These are phyloP conservation scores for Hystrix brachyura DNA, from an alignment of 2,113 vertebrate species.

Conservation along the genomic window DNA sequence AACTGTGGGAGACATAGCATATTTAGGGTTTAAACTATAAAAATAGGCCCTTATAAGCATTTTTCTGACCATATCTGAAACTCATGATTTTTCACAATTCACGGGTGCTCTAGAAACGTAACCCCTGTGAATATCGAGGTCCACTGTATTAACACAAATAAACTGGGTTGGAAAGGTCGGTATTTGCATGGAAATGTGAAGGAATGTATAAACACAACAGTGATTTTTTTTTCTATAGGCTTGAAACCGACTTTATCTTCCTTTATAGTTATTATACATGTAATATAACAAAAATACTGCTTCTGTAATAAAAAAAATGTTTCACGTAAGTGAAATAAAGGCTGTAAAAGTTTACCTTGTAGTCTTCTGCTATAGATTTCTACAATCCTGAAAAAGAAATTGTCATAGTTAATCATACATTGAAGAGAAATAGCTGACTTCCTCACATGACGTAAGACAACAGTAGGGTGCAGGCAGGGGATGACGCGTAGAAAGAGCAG, in stretches of 20 bases:
- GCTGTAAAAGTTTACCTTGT: slow-evolving; percentile 91
- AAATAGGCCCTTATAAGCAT: too few species aligned
- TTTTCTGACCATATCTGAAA: too few species aligned
- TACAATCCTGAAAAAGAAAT: slow-evolving; percentile 93
- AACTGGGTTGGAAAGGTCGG: neutral
- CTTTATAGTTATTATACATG: neutral
- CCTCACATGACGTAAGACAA: neutral
- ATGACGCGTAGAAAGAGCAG: neutral
- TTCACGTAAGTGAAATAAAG: slow-evolving; percentile 43
- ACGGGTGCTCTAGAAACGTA: too few species aligned
- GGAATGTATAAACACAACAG: neutral
- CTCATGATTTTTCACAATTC: too few species aligned
- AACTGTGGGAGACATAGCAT: too few species aligned
- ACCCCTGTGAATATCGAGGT: too few species aligned
- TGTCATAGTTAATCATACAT: slow-evolving; percentile 35
- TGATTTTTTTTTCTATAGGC: neutral
- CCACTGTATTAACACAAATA: neutral
- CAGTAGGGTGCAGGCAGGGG: neutral
- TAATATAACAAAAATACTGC: slow-evolving; percentile 11
- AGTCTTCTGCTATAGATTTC: slow-evolving; percentile 99
- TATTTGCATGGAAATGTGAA: neutral
- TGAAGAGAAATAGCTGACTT: slow-evolving; percentile 5
- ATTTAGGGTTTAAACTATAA: too few species aligned
- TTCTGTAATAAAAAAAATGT: neutral
- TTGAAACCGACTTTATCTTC: neutral